Evolutionary conservation across 2,797 vertebrate genomes (phyloP), one percentile per base, ranked within the genome.

Genomic region (Chloroceryle inda): DNA sequence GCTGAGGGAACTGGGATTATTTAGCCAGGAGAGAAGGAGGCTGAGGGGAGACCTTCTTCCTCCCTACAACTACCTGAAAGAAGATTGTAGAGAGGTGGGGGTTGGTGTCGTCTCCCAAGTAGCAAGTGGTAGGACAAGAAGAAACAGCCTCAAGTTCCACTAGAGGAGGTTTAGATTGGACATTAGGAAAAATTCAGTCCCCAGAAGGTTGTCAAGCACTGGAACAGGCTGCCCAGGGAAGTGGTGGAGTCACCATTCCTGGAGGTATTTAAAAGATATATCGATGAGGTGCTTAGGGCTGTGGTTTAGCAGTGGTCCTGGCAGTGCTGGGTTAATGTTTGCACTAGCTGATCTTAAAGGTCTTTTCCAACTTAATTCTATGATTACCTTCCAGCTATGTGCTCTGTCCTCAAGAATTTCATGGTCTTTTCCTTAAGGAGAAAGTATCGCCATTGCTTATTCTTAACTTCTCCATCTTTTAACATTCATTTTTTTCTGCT

Each of bases 81-180:
- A 33, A 33, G 47, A 5, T 0, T 55, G 13, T 61, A 33, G 14
- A 0, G 0, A 37, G 13, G 6, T 77, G 40, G 17, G 9, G 21
- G 23, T 21, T 9, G 2, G 4, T n/a, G 16, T 69, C 7, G 50
- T 77, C 33, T 80, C 23, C 31, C 10, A 22, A 4, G 8, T 44
- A 52, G 3, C 33, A 44, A 68, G 10, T 22, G 16, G 31, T 4
- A 55, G 55, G 24, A 53, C 10, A 38, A 59, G 29, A 64, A 24
- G 69, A 64, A 59, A 40, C 4, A 2, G 12, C 15, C n/a, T 81
- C 29, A 37, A 9, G 9, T 18, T 69, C n/a, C 22, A 23, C 23
- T 14, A 23, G 42, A 13, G 23, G 5, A 49, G 22, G 3, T 64
- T 74, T 61, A 66, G 10, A 13, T 37, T 19, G 13, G 15, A 6